phyloP scores from a whole-genome alignment of 2,888 invertebrate genomes.

The Cheilosia vulpina region DNA sequence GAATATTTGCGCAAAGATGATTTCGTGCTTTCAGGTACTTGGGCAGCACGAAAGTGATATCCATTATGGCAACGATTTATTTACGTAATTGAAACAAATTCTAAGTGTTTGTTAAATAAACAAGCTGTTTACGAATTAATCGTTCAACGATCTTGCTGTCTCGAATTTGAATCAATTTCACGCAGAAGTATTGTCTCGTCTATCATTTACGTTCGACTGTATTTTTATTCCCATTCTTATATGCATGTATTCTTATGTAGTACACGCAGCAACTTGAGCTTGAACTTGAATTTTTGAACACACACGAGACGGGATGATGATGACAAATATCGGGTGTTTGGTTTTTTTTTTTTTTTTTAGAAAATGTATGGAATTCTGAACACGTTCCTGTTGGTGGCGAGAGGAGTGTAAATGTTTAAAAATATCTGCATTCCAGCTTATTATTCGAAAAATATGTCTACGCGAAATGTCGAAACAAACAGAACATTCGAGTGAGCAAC shows the following conservation, averaged over 20 bases:
- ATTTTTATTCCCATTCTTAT: constrained; percentile 17
- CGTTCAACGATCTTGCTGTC: constrained; percentile 42
- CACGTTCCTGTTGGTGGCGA: constrained; percentile 39
- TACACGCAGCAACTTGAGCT: constrained; percentile 38
- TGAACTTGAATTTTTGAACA: constrained; percentile 57
- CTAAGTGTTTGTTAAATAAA: constrained; percentile 17
- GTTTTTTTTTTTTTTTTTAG: neutral
- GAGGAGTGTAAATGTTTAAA: constrained; percentile 12
- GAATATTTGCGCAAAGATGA: constrained; percentile 12
- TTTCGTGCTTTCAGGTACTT: constrained; percentile 46
- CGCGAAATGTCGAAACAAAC: constrained; percentile 8
- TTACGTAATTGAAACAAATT: constrained; percentile 19
- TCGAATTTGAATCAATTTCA: constrained; percentile 13
- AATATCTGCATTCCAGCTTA: neutral
- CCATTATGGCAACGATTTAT: constrained; percentile 42
- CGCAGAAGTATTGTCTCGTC: neutral
- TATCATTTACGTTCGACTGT: constrained; percentile 25
- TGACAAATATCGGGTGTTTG: constrained; percentile 18
- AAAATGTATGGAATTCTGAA: constrained; percentile 47
- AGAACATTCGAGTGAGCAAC: neutral
- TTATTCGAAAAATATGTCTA: neutral
- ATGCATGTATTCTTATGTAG: constrained; percentile 28
- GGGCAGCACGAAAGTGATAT: constrained; percentile 55
- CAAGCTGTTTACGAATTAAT: constrained; percentile 33
- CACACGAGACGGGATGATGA: constrained; percentile 20